Percentiles rank a stretch among this genome's conserved stretches.
phyloP scores from a whole-genome alignment of 2,113 vertebrate species.

The Arothron firmamentum region DNA sequence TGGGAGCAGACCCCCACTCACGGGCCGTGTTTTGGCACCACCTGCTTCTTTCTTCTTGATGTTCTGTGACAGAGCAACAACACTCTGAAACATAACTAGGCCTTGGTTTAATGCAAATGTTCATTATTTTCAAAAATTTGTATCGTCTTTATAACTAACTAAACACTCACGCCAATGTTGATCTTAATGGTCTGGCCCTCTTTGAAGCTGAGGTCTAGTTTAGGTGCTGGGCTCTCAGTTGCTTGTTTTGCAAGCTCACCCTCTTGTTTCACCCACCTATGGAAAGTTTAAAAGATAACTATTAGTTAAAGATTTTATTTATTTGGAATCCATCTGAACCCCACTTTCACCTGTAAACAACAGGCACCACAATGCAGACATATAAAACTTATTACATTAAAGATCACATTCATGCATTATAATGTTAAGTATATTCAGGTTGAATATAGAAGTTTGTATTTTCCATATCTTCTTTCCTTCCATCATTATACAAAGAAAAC shows the following conservation, averaged over 20 bases:
- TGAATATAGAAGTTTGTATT: no score
- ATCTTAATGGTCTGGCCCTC: conserved; percentile 98
- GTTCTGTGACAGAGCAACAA: conserved; percentile 70
- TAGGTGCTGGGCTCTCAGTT: conserved; percentile 77
- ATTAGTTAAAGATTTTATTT: neutral
- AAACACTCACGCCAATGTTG: conserved; percentile 85
- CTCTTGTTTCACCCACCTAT: conserved; percentile 95
- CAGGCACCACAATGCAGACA: no score
- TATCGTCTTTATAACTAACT: neutral
- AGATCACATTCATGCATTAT: no score
- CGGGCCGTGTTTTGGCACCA: conserved; percentile 62
- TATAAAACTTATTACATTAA: no score
- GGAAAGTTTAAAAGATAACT: neutral
- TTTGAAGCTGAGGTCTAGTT: conserved; percentile 93
- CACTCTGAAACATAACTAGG: neutral
- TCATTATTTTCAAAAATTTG: neutral
- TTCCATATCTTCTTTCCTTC: no score
- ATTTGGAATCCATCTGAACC: no score
- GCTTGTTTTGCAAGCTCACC: conserved; percentile 82
- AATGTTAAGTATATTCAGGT: no score
- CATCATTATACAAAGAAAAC: neutral
- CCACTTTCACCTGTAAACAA: no score
- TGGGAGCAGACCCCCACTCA: conserved; percentile 77
- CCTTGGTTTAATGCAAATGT: neutral
- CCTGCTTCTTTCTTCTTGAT: conserved; percentile 90